phyloP scores from a whole-genome alignment of 2,888 invertebrate species.

The Drosophila glabriapex region DNA sequence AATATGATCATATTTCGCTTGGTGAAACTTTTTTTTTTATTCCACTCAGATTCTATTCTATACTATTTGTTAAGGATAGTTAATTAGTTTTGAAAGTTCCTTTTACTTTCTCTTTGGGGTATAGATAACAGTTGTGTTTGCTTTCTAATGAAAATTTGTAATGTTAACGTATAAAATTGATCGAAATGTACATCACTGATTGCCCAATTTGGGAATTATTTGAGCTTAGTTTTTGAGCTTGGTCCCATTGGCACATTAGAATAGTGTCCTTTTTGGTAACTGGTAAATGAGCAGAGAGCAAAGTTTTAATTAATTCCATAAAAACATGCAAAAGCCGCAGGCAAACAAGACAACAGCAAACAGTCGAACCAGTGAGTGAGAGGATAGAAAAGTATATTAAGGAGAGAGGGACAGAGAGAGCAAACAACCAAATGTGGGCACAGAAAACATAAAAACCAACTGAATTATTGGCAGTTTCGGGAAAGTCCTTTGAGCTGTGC shows the following conservation, averaged over 20 bases:
- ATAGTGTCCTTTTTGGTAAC: slow-evolving; percentile 32
- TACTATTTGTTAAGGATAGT: too few relatives aligned
- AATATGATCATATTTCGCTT: neutral
- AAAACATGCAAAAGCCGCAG: slow-evolving; percentile 71
- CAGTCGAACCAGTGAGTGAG: slow-evolving; percentile 25
- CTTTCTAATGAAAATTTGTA: neutral
- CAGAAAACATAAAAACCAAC: slow-evolving; percentile 53
- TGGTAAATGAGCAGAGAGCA: slow-evolving; percentile 58
- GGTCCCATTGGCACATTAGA: slow-evolving; percentile 42
- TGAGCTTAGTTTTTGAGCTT: slow-evolving; percentile 33
- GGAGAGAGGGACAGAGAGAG: neutral
- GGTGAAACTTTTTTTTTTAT: neutral
- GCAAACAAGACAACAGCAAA: slow-evolving; percentile 53
- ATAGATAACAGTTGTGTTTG: neutral
- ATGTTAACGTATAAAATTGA: neutral
- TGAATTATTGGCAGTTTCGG: slow-evolving; percentile 71
- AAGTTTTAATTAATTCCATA: slow-evolving; percentile 79
- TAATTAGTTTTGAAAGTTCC: neutral
- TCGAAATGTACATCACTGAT: slow-evolving; percentile 28
- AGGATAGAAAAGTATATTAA: neutral
- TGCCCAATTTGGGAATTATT: slow-evolving; percentile 31
- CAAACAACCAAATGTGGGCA: slow-evolving; percentile 46
- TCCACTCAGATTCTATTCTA: neutral
- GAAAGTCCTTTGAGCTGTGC: slow-evolving; percentile 68
- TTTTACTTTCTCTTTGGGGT: neutral